These are phyloP conservation scores for Oscheius sp. DNA, from an alignment of 2,888 invertebrate species.

Conservation along the genomic window DNA sequence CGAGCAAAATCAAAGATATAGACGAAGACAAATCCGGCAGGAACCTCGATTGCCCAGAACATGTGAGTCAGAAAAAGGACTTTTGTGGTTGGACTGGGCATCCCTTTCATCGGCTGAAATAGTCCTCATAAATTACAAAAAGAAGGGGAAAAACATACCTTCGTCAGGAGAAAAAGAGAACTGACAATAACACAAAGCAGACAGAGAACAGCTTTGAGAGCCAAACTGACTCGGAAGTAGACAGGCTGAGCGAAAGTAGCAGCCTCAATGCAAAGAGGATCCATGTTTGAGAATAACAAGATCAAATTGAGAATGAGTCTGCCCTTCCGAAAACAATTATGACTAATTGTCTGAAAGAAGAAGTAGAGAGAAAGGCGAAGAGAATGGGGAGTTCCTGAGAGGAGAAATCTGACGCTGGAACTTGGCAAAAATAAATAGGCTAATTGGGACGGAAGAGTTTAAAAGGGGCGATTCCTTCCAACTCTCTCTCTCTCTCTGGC, in stretches of 20 bases:
- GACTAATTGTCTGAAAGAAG: not conserved
- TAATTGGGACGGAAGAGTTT: too few relatives aligned
- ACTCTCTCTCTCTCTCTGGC: too few relatives aligned
- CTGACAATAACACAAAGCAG: constrained; percentile 2
- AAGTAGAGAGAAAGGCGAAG: not conserved
- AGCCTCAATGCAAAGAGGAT: constrained; percentile 2
- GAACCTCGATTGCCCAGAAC: constrained; percentile 14
- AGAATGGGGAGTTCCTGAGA: not conserved
- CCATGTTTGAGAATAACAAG: not conserved
- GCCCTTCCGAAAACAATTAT: not conserved
- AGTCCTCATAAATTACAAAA: too few relatives aligned
- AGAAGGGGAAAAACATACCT: not conserved
- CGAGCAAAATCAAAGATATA: constrained; percentile 1
- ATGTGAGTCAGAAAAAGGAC: constrained; percentile 12
- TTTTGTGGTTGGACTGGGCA: not conserved
- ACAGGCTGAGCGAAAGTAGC: not conserved
- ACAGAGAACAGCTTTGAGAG: not conserved
- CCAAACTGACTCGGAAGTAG: not conserved
- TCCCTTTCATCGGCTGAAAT: constrained; percentile 1
- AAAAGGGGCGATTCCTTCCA: too few relatives aligned
- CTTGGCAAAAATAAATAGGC: too few relatives aligned
- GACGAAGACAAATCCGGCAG: constrained; percentile 2
- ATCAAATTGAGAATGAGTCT: not conserved
- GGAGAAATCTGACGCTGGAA: not conserved
- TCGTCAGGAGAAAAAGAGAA: not conserved